Conservation (phyloP, 2,797 vertebrate species). For the Myotis daubentonii region DNA sequence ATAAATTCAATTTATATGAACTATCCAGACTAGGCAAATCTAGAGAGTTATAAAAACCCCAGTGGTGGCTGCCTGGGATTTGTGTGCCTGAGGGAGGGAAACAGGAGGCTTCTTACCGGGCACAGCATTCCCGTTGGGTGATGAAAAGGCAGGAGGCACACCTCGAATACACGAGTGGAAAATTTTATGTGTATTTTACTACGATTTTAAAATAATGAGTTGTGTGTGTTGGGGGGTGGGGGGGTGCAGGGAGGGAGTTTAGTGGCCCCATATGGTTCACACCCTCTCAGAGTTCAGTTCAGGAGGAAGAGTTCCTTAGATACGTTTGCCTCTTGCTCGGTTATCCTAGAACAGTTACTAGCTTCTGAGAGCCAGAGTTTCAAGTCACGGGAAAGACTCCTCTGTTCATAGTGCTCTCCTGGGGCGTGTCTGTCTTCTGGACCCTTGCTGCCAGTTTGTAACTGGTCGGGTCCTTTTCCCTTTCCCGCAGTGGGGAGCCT, state of each 20-base stretch:
- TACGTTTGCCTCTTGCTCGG: too few species aligned
- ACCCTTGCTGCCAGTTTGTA: not conserved
- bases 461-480: not conserved
- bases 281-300: not conserved
- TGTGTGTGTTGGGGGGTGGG: too few species aligned
- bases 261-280: not conserved
- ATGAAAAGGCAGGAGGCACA: not conserved
- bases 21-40: not conserved
- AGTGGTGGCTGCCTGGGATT: not conserved
- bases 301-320: not conserved
- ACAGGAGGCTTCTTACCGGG: not conserved
- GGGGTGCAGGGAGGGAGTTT: too few species aligned
- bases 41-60: not conserved
- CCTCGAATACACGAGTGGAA: not conserved
- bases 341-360: too few species aligned
- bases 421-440: not conserved
- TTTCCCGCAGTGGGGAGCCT: rapidly evolving
- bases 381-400: not conserved
- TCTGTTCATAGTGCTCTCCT: not conserved
- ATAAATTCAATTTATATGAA: not conserved
- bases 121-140: not conserved
- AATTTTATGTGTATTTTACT: not conserved
- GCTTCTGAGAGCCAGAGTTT: not conserved
- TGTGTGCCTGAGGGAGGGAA: too few species aligned
- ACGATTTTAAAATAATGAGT: not conserved